A percentile compares a stretch with the other conserved stretches of the same genome.
These are phyloP conservation scores for Rotaria macrura DNA, from an alignment of 2,888 invertebrate species.

Conservation along the genomic window DNA sequence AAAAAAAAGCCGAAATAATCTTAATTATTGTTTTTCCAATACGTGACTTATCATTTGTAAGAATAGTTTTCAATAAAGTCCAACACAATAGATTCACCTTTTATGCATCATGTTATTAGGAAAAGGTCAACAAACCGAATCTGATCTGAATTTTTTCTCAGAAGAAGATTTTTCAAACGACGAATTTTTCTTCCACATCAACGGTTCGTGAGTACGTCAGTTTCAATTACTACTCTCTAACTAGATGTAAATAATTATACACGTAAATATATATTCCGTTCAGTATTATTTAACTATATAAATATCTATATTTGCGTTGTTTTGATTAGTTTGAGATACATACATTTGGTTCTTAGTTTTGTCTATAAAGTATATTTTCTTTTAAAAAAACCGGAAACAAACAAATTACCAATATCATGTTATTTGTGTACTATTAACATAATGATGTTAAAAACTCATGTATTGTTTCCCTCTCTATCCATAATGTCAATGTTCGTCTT, in stretches of 20 bases:
- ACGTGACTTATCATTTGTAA: neutral
- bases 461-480: neutral
- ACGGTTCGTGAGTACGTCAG: no score
- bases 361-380: no score
- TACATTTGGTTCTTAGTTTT: no score
- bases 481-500: neutral
- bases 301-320: neutral
- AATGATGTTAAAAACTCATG: neutral
- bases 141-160: neutral
- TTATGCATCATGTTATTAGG: no score
- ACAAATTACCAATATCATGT: neutral
- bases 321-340: neutral
- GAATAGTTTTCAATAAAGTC: neutral
- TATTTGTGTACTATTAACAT: neutral
- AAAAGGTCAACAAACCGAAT: neutral
- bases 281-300: no score
- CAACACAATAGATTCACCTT: no score
- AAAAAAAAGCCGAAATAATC: no score
- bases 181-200: no score
- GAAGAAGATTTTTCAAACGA: neutral
- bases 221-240: no score
- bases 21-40: neutral
- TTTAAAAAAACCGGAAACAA: neutral
- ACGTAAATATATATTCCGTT: no score
- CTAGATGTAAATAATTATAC: no score